A percentile compares a stretch with the other conserved stretches of the same genome.
Evolutionary conservation across 2,113 vertebrate genomes (phyloP).

Genomic region (Apaloderma vittatum): DNA sequence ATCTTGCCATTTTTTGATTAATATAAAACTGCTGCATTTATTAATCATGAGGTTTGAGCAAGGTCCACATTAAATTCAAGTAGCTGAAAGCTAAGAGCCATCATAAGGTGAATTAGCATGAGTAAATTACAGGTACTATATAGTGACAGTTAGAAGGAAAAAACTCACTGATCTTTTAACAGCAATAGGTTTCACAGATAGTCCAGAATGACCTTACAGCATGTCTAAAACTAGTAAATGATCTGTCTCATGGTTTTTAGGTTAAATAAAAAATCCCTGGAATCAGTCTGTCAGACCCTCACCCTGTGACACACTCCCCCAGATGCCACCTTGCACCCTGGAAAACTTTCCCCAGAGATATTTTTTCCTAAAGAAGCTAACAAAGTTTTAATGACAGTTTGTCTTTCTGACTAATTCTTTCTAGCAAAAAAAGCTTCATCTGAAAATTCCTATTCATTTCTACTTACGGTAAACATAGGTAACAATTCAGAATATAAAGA

Average conservation of each 20-base stretch:
- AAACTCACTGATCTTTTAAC: not conserved
- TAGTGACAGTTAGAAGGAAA: not conserved
- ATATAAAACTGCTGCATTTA: not conserved
- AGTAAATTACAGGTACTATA: not conserved
- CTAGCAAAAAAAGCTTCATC: not conserved
- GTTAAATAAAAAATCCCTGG: not conserved
- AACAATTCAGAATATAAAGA: not conserved
- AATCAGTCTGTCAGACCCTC: not conserved
- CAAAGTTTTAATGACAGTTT: not conserved
- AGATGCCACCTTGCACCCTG: not conserved
- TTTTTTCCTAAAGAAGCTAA: not conserved
- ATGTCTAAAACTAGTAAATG: not conserved
- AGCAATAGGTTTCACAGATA: not conserved
- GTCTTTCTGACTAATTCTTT: not conserved
- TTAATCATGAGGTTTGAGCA: not conserved
- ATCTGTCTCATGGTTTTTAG: not conserved
- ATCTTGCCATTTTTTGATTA: conserved; percentile 1
- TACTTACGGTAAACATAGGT: not conserved
- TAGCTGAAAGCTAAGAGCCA: not conserved
- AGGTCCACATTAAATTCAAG: not conserved
- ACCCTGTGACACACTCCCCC: not conserved
- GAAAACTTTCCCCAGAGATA: not conserved
- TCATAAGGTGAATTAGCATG: not conserved
- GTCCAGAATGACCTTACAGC: not conserved
- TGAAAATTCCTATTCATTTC: not conserved